Evolutionary conservation across 2,797 vertebrate species (phyloP).

Genomic region (Pampus argenteus): DNA sequence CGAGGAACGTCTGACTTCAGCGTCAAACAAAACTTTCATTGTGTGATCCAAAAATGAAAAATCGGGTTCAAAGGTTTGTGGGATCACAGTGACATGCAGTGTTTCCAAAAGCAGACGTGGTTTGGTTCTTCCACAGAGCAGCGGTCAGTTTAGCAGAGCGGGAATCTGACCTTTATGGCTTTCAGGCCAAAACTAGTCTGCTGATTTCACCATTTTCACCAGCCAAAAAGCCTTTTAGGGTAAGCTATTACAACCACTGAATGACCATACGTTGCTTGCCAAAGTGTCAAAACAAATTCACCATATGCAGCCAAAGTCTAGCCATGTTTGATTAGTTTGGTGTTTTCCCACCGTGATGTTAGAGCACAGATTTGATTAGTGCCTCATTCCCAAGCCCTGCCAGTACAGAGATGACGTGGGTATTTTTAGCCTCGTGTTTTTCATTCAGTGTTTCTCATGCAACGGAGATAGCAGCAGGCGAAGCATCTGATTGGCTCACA

Average conservation of each 20-base stretch:
- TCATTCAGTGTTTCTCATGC: slow-evolving; percentile 55
- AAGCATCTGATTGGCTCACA: slow-evolving; percentile 24
- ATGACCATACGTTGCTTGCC: neutral
- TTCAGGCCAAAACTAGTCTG: slow-evolving; percentile 4
- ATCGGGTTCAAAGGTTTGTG: slow-evolving; percentile 9
- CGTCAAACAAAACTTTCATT: slow-evolving; percentile 17
- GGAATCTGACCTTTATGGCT: slow-evolving; percentile 23
- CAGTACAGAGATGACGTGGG: slow-evolving; percentile 23
- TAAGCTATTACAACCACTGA: neutral
- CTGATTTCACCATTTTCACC: slow-evolving; percentile 2
- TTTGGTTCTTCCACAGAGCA: slow-evolving; percentile 46
- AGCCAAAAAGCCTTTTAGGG: slow-evolving; percentile 15
- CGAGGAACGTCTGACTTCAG: neutral
- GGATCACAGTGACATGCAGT: slow-evolving; percentile 21
- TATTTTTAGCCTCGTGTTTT: slow-evolving; percentile 67
- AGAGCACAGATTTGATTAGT: slow-evolving; percentile 38
- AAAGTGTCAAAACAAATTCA: slow-evolving; percentile 5
- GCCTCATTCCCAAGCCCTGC: slow-evolving; percentile 41
- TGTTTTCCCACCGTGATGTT: slow-evolving; percentile 49
- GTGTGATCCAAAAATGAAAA: slow-evolving; percentile 34
- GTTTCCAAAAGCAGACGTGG: slow-evolving; percentile 48
- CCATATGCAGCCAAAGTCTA: slow-evolving; percentile 11
- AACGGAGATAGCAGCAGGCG: slow-evolving; percentile 31
- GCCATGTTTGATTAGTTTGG: slow-evolving; percentile 23
- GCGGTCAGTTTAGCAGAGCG: slow-evolving; percentile 21